Conservation (phyloP, 1,140 invertebrate species). For the Pogonus chalceus region DNA sequence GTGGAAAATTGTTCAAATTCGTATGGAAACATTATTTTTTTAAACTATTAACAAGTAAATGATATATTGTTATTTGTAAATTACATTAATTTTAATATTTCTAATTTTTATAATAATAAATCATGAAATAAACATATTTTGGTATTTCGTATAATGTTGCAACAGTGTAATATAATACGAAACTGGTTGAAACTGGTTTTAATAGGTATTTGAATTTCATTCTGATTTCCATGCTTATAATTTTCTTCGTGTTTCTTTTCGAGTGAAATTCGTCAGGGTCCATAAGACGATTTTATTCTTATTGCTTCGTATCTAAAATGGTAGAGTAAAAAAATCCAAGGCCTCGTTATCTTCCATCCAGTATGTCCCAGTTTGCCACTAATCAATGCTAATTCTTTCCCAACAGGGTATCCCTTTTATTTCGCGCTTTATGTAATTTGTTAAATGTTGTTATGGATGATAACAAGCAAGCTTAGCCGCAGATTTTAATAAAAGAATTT, state of each 20-base stretch:
- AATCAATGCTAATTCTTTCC: background rate
- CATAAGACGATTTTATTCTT: background rate
- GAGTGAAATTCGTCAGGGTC: background rate
- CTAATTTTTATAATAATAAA: no score
- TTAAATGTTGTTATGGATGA: background rate
- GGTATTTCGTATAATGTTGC: no score
- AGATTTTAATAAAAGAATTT: background rate
- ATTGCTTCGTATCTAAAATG: background rate
- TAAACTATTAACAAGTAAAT: no score
- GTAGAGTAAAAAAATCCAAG: no score
- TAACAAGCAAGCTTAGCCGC: background rate
- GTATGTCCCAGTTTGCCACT: background rate
- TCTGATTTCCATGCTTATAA: slow-evolving; percentile 19
- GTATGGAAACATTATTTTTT: no score
- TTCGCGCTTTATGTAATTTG: background rate
- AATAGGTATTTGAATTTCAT: slow-evolving; percentile 23
- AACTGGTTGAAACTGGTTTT: slow-evolving; percentile 12
- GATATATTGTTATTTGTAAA: no score
- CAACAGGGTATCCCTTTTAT: background rate
- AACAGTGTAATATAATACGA: no score
- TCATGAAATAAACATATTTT: no score
- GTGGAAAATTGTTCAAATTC: no score
- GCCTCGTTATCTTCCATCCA: background rate
- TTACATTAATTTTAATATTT: no score
- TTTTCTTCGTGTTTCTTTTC: slow-evolving; percentile 21